phyloP scores from a whole-genome alignment of 2,113 vertebrate genomes.

The Oenanthe oenanthe region DNA sequence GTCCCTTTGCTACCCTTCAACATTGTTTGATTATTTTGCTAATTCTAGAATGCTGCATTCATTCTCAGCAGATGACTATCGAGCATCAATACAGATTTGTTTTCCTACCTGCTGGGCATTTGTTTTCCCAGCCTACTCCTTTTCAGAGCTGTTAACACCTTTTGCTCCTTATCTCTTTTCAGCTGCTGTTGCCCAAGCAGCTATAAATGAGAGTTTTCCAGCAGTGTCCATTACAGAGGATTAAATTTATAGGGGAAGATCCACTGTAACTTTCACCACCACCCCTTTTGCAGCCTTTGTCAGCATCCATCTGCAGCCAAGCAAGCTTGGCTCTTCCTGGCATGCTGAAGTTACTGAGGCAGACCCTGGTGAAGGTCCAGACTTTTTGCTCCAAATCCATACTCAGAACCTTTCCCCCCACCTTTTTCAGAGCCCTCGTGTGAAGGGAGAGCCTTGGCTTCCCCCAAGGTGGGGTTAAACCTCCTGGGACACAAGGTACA shows the following conservation, averaged over 20 bases:
- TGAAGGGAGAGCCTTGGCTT: background rate
- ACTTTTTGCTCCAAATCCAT: background rate
- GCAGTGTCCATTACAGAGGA: background rate
- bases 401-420: background rate
- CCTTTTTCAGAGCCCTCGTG: background rate
- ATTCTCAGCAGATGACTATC: background rate
- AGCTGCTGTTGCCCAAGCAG: background rate
- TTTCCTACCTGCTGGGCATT: conserved; percentile 34
- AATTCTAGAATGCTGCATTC: conserved; percentile 20
- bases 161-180: background rate
- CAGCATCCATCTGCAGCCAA: background rate
- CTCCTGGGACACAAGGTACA: rapidly evolving
- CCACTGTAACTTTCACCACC: background rate
- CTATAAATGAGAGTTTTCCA: background rate
- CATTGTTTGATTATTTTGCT: conserved; percentile 35
- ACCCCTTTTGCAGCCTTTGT: background rate
- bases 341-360: background rate
- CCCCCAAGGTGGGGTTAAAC: rapidly evolving
- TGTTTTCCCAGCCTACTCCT: background rate
- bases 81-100: conserved; percentile 26
- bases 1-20: background rate
- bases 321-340: background rate
- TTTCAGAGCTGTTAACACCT: background rate
- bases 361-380: background rate
- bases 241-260: background rate